Evolutionary conservation across 2,797 vertebrate species (phyloP).

Genomic region (Meriones psammophilus): DNA sequence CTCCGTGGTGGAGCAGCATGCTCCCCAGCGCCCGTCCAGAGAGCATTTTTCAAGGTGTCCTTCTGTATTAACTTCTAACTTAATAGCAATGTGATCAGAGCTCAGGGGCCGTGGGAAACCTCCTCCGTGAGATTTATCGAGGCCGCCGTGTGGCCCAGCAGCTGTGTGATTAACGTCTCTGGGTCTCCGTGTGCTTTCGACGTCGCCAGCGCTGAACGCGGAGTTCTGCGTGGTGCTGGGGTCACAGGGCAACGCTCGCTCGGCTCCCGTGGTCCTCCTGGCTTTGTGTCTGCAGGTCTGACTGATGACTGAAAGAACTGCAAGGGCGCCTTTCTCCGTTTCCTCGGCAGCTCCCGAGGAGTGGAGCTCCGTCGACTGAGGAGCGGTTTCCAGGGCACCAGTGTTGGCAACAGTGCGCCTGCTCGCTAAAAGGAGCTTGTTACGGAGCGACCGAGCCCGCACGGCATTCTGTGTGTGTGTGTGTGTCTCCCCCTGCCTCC

Average conservation of each 20-base stretch:
- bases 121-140: not conserved
- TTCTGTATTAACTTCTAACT: slow-evolving; percentile 33
- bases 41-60: slow-evolving; percentile 1
- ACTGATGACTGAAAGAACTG: not conserved
- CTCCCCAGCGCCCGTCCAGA: not conserved
- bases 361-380: not conserved
- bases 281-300: not conserved
- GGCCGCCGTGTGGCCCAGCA: not conserved
- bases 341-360: not conserved
- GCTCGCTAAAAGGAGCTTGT: not conserved
- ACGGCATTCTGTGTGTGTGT: not conserved
- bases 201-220: accelerated
- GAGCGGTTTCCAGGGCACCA: accelerated
- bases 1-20: not conserved
- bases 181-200: not conserved
- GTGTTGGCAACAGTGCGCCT: not conserved
- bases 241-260: not conserved
- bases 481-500: too few species aligned
- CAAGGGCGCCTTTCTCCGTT: not conserved
- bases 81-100: not conserved
- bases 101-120: not conserved
- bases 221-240: accelerated
- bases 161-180: not conserved
- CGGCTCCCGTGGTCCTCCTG: not conserved
- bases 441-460: not conserved